Conservation (phyloP, 2,888 invertebrate species). For the Agrotis segetum region DNA sequence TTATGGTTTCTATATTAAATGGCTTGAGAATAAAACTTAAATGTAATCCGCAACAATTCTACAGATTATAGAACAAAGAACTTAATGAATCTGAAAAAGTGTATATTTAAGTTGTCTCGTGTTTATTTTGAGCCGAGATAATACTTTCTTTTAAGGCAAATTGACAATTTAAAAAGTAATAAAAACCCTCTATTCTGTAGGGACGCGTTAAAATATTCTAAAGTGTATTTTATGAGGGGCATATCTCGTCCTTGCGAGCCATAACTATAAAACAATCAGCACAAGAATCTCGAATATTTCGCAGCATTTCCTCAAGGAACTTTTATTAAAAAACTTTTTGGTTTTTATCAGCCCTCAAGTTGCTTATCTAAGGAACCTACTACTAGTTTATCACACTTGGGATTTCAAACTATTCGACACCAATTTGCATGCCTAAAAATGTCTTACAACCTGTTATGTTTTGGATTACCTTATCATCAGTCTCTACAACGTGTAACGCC, state of each 20-base stretch:
- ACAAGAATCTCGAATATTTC: constrained; percentile 54
- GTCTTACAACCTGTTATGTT: not conserved
- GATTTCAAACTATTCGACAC: not conserved
- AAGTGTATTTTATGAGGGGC: constrained; percentile 50
- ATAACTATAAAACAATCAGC: constrained; percentile 60
- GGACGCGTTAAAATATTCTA: constrained; percentile 46
- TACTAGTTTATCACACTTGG: constrained; percentile 14
- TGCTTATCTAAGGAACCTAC: constrained; percentile 28
- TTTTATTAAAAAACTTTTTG: constrained; percentile 62
- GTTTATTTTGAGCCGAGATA: constrained; percentile 15
- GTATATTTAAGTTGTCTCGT: constrained; percentile 20
- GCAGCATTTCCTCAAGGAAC: constrained; percentile 48
- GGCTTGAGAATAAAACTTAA: constrained; percentile 31
- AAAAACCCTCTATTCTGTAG: constrained; percentile 17
- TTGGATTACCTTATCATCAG: not conserved
- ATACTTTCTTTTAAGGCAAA: constrained; percentile 24
- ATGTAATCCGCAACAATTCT: constrained; percentile 39
- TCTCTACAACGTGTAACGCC: no score
- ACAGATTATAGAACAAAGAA: constrained; percentile 41
- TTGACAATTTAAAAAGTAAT: constrained; percentile 30
- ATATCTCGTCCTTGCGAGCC: constrained; percentile 46
- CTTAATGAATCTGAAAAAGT: constrained; percentile 41
- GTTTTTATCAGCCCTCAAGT: constrained; percentile 50
- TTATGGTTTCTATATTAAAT: constrained; percentile 53
- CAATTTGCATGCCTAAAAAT: not conserved